These are phyloP conservation scores for Cosmopolites sordidus DNA, from an alignment of 2,888 invertebrate species.

Conservation along the genomic window DNA sequence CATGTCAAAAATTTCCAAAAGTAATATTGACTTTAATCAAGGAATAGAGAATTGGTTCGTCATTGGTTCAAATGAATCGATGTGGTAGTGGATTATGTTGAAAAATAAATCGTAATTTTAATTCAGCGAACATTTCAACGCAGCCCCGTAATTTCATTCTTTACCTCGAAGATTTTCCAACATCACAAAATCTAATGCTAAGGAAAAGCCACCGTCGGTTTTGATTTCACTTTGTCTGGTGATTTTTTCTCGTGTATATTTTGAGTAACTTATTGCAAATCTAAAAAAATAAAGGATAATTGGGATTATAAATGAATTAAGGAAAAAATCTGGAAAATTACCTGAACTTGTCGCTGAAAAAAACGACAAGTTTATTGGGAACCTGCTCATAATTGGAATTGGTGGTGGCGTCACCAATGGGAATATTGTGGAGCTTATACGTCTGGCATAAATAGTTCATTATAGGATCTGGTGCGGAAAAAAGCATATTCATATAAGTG, in stretches of 20 bases:
- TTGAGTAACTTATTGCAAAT: constrained; percentile 54
- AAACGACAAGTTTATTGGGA: constrained; percentile 56
- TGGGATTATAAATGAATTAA: too few species aligned
- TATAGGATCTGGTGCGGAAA: constrained; percentile 67
- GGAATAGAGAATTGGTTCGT: too few species aligned
- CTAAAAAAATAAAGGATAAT: too few species aligned
- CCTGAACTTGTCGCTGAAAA: constrained; percentile 60
- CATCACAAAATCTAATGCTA: constrained; percentile 55
- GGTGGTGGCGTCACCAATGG: constrained; percentile 63
- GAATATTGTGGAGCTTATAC: constrained; percentile 65
- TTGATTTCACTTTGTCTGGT: constrained; percentile 55
- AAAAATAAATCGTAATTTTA: too few species aligned
- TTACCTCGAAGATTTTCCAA: constrained; percentile 43
- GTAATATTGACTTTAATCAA: too few species aligned
- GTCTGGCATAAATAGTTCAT: constrained; percentile 64
- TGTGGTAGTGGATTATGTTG: too few species aligned
- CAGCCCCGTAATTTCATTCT: too few species aligned
- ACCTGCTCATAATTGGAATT: constrained; percentile 57
- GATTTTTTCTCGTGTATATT: constrained; percentile 61
- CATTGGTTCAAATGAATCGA: too few species aligned
- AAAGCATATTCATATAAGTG: constrained; percentile 61
- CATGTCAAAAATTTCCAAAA: too few species aligned
- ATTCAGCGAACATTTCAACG: too few species aligned
- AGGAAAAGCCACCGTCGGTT: constrained; percentile 54
- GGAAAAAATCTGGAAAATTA: too few species aligned